Base-by-base conservation (phyloP, 2,797 vertebrate species). In the Pipistrellus pipistrellus region DNA sequence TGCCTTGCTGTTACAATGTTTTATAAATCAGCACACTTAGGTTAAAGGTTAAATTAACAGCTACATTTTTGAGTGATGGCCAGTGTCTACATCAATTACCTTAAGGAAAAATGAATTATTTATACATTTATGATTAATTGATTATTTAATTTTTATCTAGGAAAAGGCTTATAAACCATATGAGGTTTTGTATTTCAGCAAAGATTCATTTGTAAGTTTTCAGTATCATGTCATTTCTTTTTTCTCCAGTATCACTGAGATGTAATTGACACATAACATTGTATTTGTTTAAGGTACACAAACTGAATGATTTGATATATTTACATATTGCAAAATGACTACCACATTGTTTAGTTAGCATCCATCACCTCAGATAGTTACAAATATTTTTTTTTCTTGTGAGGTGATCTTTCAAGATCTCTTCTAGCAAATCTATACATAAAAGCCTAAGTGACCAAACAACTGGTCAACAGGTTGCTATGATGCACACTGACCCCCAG, bases 71-170 rank as follows among this genome's bases (percentile, higher is more conserved):
- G 76, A 95, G 30, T 78, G 59, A 94, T 91, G 75, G 41, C 35
- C 30, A 69, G 2, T 55, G 78, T 77, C 53, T 21, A 66, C 9
- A 66, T 91, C 72, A n/a, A 94, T 95, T 81, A 80, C 44, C 68
- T 93, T 69, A 81, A 89, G 76, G n/a, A 96, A 91, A 88, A 95
- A 8, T 53, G 23, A 94, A 85, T 14, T 69, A 71, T 82, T 75
- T 95, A 48, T 87, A 77, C 14, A 51, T 64, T 75, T 57, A 62
- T 72, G 53, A 88, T 62, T 68, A 91, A 80, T 35, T 91, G 21
- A n/a, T 87, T 75, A 20, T 57, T 86, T 76, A 69, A 44, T 59
- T 75, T 75, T 86, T 76, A 89, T 73, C 76, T 73, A 84, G 80
- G 27, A 96, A 93, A 92, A 38, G 35, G 20, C 53, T 85, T 86